Percentiles rank a stretch among this genome's conserved stretches.
Evolutionary conservation across 1,140 invertebrate genomes (phyloP).

Genomic region (Halotydeus destructor): DNA sequence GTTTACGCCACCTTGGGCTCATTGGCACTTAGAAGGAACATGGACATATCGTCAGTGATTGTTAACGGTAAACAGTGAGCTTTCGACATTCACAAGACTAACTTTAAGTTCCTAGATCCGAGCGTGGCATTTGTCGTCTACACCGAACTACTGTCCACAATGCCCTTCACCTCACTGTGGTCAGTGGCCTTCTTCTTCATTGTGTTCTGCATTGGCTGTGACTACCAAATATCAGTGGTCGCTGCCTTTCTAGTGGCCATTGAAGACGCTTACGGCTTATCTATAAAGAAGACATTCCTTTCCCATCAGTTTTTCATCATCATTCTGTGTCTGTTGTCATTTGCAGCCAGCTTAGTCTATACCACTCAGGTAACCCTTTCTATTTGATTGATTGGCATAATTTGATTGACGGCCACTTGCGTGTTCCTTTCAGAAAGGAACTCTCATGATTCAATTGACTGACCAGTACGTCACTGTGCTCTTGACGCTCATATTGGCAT

Average conservation of each 20-base stretch:
- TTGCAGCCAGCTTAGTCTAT: too few species aligned
- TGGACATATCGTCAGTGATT: constrained; percentile 1
- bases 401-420: not conserved
- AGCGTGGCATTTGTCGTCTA: constrained; percentile 2
- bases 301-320: not conserved
- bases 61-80: not conserved
- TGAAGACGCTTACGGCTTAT: not conserved
- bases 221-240: not conserved
- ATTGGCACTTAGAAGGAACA: not conserved
- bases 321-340: not conserved
- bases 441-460: not conserved
- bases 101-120: not conserved
- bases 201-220: constrained; percentile 1
- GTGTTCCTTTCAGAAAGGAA: not conserved
- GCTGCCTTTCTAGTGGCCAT: not conserved
- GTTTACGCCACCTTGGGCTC: not conserved
- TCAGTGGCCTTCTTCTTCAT: not conserved
- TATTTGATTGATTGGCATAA: too few species aligned
- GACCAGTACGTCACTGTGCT: not conserved
- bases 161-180: not conserved
- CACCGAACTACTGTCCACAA: not conserved
- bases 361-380: not conserved
- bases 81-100: not conserved
- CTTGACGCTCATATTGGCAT: not conserved
- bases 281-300: not conserved